A percentile compares a stretch with the other conserved stretches of the same genome.
phyloP scores from a whole-genome alignment of 2,888 invertebrate species.

The Eumerus sabulonum region DNA sequence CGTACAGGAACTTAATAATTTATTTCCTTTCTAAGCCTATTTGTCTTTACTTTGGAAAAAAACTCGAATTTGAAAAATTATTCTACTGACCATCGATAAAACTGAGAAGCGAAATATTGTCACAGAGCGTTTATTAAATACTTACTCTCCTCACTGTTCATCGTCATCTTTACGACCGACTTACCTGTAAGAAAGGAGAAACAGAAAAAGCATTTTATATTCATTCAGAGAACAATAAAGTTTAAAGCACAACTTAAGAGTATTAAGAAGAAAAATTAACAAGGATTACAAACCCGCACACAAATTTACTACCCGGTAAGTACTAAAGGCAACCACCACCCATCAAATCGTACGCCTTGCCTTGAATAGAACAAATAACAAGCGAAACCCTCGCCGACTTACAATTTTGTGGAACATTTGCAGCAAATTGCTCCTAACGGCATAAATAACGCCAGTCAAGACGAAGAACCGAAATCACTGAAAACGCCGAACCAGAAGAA shows the following conservation, averaged over 20 bases:
- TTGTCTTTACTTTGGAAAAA: no score
- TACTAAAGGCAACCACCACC: slow-evolving; percentile 11
- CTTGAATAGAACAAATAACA: slow-evolving; percentile 47
- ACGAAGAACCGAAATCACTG: slow-evolving; percentile 1
- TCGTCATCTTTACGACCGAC: slow-evolving; percentile 3
- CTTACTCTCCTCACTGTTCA: no score
- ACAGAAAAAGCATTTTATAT: slow-evolving; percentile 6
- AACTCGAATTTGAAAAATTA: no score
- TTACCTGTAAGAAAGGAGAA: slow-evolving; percentile 21
- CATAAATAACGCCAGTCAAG: slow-evolving; percentile 50
- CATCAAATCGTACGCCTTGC: slow-evolving; percentile 27
- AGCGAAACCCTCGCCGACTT: slow-evolving; percentile 45
- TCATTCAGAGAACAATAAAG: not conserved
- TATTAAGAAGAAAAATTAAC: slow-evolving; percentile 19
- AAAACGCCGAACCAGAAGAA: not conserved
- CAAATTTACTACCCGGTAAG: no score
- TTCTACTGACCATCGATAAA: no score
- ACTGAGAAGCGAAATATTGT: no score
- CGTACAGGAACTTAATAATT: no score
- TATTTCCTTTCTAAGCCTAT: no score
- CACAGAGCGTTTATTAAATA: no score
- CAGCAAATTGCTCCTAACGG: slow-evolving; percentile 63
- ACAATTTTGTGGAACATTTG: slow-evolving; percentile 66
- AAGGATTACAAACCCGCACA: slow-evolving; percentile 6
- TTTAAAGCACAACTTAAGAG: slow-evolving; percentile 6